Conservation (phyloP, 2,797 vertebrate genomes). For the Babyrousa celebensis region DNA sequence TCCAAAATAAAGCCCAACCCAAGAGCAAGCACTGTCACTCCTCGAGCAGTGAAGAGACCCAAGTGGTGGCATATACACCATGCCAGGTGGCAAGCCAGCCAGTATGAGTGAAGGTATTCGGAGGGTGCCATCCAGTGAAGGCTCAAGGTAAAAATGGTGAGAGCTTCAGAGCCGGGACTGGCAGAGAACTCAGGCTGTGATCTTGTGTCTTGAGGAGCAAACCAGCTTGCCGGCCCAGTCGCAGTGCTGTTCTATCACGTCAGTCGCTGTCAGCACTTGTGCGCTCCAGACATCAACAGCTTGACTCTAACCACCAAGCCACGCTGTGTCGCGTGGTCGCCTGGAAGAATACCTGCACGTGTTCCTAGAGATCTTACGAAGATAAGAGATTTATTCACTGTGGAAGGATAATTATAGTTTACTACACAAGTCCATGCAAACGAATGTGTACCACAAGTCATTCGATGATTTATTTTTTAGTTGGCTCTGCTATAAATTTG, state of each 20-base stretch:
- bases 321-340: neutral
- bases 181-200: neutral
- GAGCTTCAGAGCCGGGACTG: neutral
- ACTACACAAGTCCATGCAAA: neutral
- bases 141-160: neutral
- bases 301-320: neutral
- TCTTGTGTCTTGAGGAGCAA: neutral
- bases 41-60: neutral
- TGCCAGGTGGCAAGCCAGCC: neutral
- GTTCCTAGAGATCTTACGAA: neutral
- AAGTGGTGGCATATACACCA: neutral
- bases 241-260: neutral
- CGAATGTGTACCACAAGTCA: neutral
- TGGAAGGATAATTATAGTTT: neutral
- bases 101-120: neutral
- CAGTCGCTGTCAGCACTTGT: neutral
- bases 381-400: constrained; percentile 16
- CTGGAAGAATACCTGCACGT: neutral
- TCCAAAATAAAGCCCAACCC: constrained; percentile 1
- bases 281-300: neutral
- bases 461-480: neutral
- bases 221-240: neutral
- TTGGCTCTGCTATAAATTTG: neutral
- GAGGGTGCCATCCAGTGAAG: neutral
- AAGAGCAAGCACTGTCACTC: neutral